Percentiles rank a stretch among this genome's conserved stretches.
These are phyloP conservation scores for Tragulus kanchil DNA, from an alignment of 2,113 vertebrate genomes.

Conservation along the genomic window DNA sequence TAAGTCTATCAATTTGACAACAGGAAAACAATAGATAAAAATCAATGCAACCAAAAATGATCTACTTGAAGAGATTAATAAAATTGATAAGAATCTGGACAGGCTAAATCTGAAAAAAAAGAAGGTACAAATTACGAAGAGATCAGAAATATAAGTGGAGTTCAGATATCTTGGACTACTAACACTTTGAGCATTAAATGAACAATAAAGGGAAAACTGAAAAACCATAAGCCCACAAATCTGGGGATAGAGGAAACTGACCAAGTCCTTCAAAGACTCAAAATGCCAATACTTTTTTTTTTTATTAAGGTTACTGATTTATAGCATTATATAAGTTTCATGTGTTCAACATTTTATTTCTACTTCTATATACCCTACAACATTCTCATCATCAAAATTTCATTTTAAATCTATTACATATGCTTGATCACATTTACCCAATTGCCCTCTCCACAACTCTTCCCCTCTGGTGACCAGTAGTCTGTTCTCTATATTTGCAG, in stretches of 20 bases:
- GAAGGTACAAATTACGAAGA: background rate
- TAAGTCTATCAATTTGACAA: too few relatives aligned
- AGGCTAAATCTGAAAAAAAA: background rate
- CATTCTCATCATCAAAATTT: background rate
- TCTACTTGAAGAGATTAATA: constrained; percentile 7
- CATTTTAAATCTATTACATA: too few relatives aligned
- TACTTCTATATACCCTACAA: background rate
- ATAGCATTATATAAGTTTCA: background rate
- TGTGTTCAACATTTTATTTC: background rate
- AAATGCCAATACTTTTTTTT: background rate
- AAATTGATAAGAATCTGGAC: background rate
- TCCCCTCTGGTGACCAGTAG: background rate
- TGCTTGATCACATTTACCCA: background rate
- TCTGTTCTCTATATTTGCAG: background rate
- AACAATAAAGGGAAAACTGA: background rate
- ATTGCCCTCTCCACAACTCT: accelerated
- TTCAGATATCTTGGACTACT: background rate
- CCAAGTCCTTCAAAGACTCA: background rate
- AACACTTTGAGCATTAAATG: background rate
- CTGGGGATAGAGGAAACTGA: background rate
- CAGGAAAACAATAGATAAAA: too few relatives aligned
- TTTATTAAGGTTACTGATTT: background rate
- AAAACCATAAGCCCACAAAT: background rate
- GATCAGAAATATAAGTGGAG: background rate
- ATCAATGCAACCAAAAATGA: background rate